These are phyloP conservation scores for Callithrix jacchus DNA, from an alignment of 2,113 vertebrate species.

Conservation along the genomic window DNA sequence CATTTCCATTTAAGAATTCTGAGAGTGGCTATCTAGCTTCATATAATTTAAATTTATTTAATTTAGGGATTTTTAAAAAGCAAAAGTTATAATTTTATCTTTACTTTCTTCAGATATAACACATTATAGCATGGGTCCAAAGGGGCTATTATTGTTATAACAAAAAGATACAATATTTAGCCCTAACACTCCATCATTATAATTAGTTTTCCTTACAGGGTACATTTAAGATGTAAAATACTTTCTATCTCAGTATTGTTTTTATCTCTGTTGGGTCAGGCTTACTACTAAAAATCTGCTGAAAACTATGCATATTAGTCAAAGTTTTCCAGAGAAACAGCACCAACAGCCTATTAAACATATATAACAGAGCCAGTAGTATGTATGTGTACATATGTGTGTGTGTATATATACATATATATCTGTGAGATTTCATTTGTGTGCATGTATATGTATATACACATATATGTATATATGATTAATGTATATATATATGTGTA, in stretches of 20 bases:
- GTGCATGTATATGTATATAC: background rate
- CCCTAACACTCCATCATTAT: background rate
- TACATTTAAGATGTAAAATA: background rate
- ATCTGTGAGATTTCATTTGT: background rate
- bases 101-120: background rate
- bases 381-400: background rate
- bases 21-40: background rate
- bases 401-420: background rate
- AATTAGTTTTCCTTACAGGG: background rate
- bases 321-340: background rate
- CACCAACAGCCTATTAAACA: background rate
- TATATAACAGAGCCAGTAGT: background rate
- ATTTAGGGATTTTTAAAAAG: constrained; percentile 29
- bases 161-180: background rate
- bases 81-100: background rate
- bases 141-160: background rate
- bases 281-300: background rate
- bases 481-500: background rate
- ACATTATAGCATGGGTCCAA: background rate
- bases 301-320: background rate
- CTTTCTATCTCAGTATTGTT: background rate
- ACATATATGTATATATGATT: too few relatives aligned
- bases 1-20: background rate
- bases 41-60: background rate
- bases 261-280: background rate